These are phyloP conservation scores for Drosophila punjabiensis DNA, from an alignment of 1,140 invertebrate genomes.

Conservation along the genomic window DNA sequence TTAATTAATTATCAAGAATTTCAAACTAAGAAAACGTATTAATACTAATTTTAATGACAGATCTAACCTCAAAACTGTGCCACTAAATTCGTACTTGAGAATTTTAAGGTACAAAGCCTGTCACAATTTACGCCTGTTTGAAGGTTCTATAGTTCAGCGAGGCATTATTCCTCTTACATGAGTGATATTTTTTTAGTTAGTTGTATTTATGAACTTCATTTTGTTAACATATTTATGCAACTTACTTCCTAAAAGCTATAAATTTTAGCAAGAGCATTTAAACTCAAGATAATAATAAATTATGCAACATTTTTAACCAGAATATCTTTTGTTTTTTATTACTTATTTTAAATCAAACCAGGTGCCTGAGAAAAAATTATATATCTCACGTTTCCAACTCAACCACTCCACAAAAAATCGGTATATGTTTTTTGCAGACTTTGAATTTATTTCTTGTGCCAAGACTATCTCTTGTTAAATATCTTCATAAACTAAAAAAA, in stretches of 20 bases:
- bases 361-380: constrained; percentile 14
- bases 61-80: background rate
- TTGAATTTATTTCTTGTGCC: constrained; percentile 1
- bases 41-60: too few species aligned
- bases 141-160: too few species aligned
- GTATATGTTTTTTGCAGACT: constrained; percentile 13
- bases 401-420: constrained; percentile 11
- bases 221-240: background rate
- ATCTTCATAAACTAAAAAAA: constrained; percentile 24
- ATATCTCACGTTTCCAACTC: constrained; percentile 31
- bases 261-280: background rate
- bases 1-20: background rate
- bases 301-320: background rate
- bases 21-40: background rate
- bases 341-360: background rate
- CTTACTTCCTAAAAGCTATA: background rate
- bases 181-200: too few species aligned
- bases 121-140: too few species aligned
- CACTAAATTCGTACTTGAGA: background rate
- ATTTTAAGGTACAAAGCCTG: background rate
- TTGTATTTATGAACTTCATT: background rate
- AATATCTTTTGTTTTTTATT: constrained; percentile 17
- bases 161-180: too few species aligned
- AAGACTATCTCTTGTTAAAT: constrained; percentile 10
- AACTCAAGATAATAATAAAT: background rate